Percentiles rank a stretch among this genome's conserved stretches.
These are phyloP conservation scores for Caenorhabditis macrosperma DNA, from an alignment of 2,888 invertebrate species.

Conservation along the genomic window DNA sequence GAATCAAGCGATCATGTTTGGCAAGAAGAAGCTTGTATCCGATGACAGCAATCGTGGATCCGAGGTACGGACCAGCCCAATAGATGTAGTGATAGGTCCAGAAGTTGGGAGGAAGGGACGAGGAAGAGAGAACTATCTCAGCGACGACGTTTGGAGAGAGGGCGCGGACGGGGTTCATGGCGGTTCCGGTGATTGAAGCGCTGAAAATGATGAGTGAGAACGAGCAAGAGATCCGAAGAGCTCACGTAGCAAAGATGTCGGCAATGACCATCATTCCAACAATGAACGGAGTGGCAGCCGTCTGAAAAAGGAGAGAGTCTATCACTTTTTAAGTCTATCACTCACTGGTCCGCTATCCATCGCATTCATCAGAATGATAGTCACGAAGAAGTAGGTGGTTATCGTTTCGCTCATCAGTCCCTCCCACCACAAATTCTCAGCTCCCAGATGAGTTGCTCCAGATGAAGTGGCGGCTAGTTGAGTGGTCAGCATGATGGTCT, in stretches of 20 bases:
- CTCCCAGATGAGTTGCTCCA: conserved; percentile 46
- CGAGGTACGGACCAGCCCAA: conserved; percentile 55
- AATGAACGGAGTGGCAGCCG: conserved; percentile 19
- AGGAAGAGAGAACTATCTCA: conserved; percentile 49
- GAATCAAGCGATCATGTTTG: conserved; percentile 33
- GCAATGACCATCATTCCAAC: conserved; percentile 53
- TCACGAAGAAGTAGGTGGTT: conserved; percentile 52
- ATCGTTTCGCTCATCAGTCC: conserved; percentile 53
- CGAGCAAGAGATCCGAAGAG: background rate
- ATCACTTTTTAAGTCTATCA: too few relatives aligned
- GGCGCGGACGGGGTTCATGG: conserved; percentile 57
- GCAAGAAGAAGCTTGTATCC: conserved; percentile 34
- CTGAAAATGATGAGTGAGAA: conserved; percentile 11
- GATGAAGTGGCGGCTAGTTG: conserved; percentile 54
- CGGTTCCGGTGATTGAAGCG: conserved; percentile 51
- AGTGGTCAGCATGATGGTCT: conserved; percentile 43
- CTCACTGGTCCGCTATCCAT: conserved; percentile 36
- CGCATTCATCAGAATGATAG: conserved; percentile 43
- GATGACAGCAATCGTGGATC: conserved; percentile 48
- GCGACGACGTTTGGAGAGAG: conserved; percentile 51
- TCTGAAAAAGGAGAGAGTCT: conserved; percentile 18
- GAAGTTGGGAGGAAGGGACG: conserved; percentile 34
- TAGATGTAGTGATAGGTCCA: conserved; percentile 57
- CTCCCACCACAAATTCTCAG: conserved; percentile 51
- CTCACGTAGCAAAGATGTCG: conserved; percentile 56